phyloP scores from a whole-genome alignment of 2,113 vertebrate genomes.

The Anarrhichthys ocellatus region DNA sequence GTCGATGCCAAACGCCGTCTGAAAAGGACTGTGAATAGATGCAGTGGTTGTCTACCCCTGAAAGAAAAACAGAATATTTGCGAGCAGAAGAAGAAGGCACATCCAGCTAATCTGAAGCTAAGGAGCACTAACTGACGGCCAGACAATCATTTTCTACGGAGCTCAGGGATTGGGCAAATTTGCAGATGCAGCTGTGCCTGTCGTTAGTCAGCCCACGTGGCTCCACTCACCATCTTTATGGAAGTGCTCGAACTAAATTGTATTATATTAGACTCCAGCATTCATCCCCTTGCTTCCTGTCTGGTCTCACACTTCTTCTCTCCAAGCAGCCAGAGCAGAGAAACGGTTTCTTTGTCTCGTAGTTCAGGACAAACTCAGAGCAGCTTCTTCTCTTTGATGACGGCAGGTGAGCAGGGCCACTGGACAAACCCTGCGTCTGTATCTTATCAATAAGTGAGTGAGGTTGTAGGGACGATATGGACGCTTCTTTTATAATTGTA shows the following conservation, averaged over 20 bases:
- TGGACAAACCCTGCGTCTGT: constrained; percentile 12
- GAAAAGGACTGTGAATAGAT: constrained; percentile 26
- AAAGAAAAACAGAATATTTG: constrained; percentile 51
- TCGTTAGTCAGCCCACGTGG: constrained; percentile 60
- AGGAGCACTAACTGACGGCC: constrained; percentile 23
- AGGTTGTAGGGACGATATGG: constrained; percentile 25
- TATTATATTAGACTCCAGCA: constrained; percentile 54
- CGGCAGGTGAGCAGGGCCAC: background rate
- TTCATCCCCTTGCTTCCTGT: constrained; percentile 28
- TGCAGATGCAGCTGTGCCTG: constrained; percentile 62
- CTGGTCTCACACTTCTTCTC: constrained; percentile 3
- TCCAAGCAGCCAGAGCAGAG: constrained; percentile 2
- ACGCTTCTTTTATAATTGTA: constrained; percentile 20
- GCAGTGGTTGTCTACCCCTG: constrained; percentile 19
- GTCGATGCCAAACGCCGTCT: constrained; percentile 19
- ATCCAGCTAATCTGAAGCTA: constrained; percentile 11
- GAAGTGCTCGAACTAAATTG: constrained; percentile 56
- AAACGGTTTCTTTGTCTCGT: background rate
- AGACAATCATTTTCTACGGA: constrained; percentile 45
- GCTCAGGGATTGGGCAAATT: constrained; percentile 37
- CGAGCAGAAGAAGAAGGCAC: constrained; percentile 21
- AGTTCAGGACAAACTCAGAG: constrained; percentile 6
- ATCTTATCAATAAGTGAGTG: constrained; percentile 25
- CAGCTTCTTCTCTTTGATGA: constrained; percentile 1
- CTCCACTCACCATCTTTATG: constrained; percentile 64